Conservation (phyloP, 1,140 invertebrate species). For the Homalodisca vitripennis region DNA sequence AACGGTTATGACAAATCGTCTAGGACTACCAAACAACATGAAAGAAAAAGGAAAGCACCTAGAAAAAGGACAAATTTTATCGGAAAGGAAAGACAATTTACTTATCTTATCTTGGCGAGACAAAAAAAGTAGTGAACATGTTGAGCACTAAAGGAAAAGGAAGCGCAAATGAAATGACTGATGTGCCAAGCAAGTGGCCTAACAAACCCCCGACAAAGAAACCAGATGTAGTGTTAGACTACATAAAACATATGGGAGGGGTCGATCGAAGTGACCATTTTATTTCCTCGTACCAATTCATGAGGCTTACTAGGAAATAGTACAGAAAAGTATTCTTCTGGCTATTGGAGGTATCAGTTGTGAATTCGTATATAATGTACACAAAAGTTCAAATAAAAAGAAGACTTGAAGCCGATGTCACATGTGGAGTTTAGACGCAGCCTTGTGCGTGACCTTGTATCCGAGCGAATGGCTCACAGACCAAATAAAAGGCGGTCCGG, state of each 20-base stretch:
- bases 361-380: not conserved
- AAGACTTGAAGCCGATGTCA: not conserved
- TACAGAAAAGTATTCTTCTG: conserved; percentile 39
- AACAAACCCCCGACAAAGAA: not conserved
- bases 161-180: not conserved
- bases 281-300: conserved; percentile 42
- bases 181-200: not conserved
- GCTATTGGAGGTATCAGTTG: conserved; percentile 30
- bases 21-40: not conserved
- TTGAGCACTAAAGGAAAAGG: not conserved
- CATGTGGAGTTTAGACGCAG: not conserved
- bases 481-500: not conserved
- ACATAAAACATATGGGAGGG: conserved; percentile 40
- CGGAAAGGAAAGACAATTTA: not conserved
- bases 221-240: not conserved
- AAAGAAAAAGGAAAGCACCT: not conserved
- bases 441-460: not conserved
- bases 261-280: conserved; percentile 44
- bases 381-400: not conserved
- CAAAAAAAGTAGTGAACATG: not conserved
- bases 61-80: not conserved
- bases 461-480: not conserved
- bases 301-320: conserved; percentile 43
- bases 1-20: not conserved
- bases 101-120: not conserved